Percentiles rank a stretch among this genome's conserved stretches.
Evolutionary conservation across 23 tunicate species (phyloP).

Genomic region (Aplidium turbinatum): DNA sequence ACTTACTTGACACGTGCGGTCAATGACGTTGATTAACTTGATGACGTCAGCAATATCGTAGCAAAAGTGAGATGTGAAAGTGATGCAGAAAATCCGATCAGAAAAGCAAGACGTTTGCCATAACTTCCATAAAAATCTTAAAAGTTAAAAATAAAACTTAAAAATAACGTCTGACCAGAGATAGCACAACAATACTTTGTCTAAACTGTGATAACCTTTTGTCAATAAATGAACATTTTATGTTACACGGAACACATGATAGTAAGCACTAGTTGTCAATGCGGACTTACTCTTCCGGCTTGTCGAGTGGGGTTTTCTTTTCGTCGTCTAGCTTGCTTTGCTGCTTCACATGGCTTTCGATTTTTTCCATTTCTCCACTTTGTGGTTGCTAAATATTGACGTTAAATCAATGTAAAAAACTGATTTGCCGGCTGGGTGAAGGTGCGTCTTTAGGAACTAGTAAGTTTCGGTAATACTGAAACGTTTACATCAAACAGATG

Average conservation of each 20-base stretch:
- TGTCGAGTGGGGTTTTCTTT: conserved; percentile 35
- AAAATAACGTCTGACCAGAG: no score
- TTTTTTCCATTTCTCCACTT: conserved; percentile 25
- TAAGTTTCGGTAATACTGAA: no score
- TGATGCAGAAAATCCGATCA: conserved; percentile 61
- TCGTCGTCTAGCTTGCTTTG: conserved; percentile 36
- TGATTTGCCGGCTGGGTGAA: no score
- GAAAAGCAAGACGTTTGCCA: conserved; percentile 38
- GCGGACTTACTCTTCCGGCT: conserved; percentile 55
- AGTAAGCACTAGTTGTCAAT: no score
- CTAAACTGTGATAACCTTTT: no score
- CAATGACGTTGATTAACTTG: conserved; percentile 9
- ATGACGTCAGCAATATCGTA: conserved; percentile 25
- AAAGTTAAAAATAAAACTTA: no score
- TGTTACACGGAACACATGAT: no score
- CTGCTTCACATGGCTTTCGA: conserved; percentile 12
- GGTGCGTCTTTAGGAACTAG: no score
- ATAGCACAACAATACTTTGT: no score
- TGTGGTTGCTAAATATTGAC: conserved; percentile 20
- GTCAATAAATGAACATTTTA: no score
- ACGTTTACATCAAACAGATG: no score
- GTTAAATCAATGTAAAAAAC: no score
- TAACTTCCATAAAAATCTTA: conserved; percentile 43
- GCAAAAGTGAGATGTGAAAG: conserved; percentile 32
- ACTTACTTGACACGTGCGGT: conserved; percentile 32